phyloP scores from a whole-genome alignment of 2,113 vertebrate species.

The Oncorhynchus tshawytscha region DNA sequence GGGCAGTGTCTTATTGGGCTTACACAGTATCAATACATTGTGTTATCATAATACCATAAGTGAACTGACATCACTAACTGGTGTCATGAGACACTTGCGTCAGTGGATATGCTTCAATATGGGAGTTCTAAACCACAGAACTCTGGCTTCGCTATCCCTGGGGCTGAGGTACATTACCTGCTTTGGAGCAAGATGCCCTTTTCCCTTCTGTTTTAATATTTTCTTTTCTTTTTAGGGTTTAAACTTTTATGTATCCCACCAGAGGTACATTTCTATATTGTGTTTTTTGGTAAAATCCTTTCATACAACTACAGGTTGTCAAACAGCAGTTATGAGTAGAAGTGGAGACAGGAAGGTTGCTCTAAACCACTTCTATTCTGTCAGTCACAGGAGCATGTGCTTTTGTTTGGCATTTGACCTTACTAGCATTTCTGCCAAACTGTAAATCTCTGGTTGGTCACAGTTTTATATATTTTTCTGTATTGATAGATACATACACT shows the following conservation, averaged over 20 bases:
- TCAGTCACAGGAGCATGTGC: slow-evolving; percentile 11
- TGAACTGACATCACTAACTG: not conserved
- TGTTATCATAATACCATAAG: no score
- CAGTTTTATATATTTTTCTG: slow-evolving; percentile 35
- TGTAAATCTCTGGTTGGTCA: slow-evolving; percentile 42
- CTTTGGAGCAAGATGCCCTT: slow-evolving; percentile 63
- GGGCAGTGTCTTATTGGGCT: no score
- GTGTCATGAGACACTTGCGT: slow-evolving; percentile 27
- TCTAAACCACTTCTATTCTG: slow-evolving; percentile 13
- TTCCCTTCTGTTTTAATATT: slow-evolving; percentile 38
- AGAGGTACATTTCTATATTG: slow-evolving; percentile 27
- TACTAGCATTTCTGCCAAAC: slow-evolving; percentile 25
- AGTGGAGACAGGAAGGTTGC: slow-evolving; percentile 14
- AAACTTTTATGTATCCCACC: slow-evolving; percentile 29
- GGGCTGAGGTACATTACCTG: slow-evolving; percentile 7
- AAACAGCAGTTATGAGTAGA: slow-evolving; percentile 9
- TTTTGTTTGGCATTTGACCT: slow-evolving; percentile 3
- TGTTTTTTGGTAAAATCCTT: slow-evolving; percentile 22
- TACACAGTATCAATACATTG: no score
- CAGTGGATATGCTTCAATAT: slow-evolving; percentile 35
- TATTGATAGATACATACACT: slow-evolving; percentile 38
- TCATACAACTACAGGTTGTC: slow-evolving; percentile 34
- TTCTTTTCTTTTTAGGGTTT: slow-evolving; percentile 29
- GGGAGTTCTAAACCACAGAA: slow-evolving; percentile 21
- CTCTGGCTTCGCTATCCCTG: not conserved